Conservation (phyloP, 2,888 invertebrate species). For the Epinotia brunnichana region DNA sequence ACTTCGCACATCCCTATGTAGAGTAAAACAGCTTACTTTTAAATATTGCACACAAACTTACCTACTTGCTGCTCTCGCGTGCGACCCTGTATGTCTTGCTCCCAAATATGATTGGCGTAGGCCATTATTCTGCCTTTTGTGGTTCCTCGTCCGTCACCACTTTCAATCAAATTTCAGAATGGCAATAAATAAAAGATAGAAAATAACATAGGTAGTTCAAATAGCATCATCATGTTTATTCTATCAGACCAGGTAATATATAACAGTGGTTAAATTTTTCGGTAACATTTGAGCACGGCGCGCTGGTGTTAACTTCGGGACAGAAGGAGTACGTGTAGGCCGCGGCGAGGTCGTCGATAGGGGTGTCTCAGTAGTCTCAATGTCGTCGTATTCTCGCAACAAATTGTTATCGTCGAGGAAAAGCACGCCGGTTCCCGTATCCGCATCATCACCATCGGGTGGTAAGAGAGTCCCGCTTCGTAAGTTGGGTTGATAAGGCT, state of each 20-base stretch:
- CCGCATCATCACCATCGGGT: not conserved
- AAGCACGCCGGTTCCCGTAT: constrained; percentile 12
- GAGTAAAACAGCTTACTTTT: too few relatives aligned
- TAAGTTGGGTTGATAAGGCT: not conserved
- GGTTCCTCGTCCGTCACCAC: too few relatives aligned
- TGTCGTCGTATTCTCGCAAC: constrained; percentile 15
- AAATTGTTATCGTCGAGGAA: constrained; percentile 19
- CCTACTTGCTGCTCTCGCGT: too few relatives aligned
- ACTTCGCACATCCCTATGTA: too few relatives aligned
- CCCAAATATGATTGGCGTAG: too few relatives aligned
- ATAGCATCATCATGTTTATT: not conserved
- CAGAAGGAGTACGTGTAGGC: not conserved
- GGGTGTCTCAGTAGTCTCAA: not conserved
- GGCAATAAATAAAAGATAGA: too few relatives aligned
- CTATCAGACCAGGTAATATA: constrained; percentile 16
- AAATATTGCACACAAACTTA: too few relatives aligned
- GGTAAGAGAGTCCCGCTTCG: not conserved
- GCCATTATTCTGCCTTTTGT: too few relatives aligned
- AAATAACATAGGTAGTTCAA: too few relatives aligned
- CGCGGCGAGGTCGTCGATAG: not conserved
- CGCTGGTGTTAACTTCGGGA: too few relatives aligned
- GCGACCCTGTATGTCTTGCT: too few relatives aligned
- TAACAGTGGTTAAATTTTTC: constrained; percentile 9
- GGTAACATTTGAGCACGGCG: not conserved
- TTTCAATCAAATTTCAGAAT: too few relatives aligned